phyloP scores from a whole-genome alignment of 2,888 invertebrate species.

The Phanerotoma sp. region DNA sequence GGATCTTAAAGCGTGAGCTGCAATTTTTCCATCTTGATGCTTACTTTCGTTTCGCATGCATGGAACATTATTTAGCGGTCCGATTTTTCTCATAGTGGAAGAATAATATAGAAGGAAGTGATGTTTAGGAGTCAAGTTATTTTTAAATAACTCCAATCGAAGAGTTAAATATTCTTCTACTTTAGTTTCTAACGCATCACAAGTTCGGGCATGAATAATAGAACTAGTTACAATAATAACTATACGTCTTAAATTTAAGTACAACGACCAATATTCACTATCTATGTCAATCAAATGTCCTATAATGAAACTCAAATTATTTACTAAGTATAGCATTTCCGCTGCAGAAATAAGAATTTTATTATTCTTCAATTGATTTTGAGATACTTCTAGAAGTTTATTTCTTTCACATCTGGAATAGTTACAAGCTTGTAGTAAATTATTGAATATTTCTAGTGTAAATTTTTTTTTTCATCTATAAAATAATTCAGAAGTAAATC shows the following conservation, averaged over 20 bases:
- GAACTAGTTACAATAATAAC: not conserved
- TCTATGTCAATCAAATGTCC: conserved; percentile 3
- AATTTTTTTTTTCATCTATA: not conserved
- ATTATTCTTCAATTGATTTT: not conserved
- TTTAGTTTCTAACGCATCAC: not conserved
- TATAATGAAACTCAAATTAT: conserved; percentile 7
- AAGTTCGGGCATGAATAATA: not conserved
- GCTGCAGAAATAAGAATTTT: conserved; percentile 7
- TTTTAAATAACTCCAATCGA: not conserved
- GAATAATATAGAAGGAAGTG: conserved; percentile 1
- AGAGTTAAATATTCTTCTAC: conserved; percentile 1
- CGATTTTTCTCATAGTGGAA: not conserved
- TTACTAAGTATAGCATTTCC: conserved; percentile 10
- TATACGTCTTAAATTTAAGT: not conserved
- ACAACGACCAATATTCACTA: not conserved
- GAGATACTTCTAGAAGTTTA: not conserved
- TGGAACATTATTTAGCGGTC: not conserved
- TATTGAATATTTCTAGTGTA: not conserved
- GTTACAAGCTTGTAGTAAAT: not conserved
- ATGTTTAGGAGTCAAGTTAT: conserved; percentile 1
- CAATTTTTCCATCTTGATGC: conserved; percentile 7
- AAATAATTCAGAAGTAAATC: not conserved
- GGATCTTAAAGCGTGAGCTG: not conserved
- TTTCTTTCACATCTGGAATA: conserved; percentile 1
- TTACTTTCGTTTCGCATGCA: conserved; percentile 9